Evolutionary conservation across 2,113 vertebrate species (phyloP).

Genomic region (Podarcis muralis): DNA sequence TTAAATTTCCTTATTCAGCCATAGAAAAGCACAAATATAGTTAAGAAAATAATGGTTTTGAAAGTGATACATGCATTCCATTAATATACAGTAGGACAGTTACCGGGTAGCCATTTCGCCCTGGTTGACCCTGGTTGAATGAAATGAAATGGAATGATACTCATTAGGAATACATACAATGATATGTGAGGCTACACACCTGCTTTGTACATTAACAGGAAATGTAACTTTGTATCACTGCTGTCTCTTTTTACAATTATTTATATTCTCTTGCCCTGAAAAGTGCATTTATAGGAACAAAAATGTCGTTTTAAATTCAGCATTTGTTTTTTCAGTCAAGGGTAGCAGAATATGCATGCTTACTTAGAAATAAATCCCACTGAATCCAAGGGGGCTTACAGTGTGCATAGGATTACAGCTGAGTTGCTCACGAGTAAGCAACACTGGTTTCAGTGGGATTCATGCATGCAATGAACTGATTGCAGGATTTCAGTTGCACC

Average conservation of each 20-base stretch:
- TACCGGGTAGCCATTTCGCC: conserved; percentile 73
- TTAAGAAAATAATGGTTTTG: conserved; percentile 20
- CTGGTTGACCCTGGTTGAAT: conserved; percentile 72
- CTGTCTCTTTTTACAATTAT: neutral
- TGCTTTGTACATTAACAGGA: conserved; percentile 43
- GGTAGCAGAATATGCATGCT: neutral
- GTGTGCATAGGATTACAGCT: neutral
- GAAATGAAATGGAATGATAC: conserved; percentile 71
- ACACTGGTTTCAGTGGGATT: neutral
- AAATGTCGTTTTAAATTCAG: conserved; percentile 34
- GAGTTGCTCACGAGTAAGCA: neutral
- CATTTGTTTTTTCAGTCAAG: conserved; percentile 56
- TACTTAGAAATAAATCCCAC: neutral
- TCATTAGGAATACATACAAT: conserved; percentile 61
- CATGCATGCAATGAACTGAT: neutral
- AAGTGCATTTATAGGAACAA: conserved; percentile 20
- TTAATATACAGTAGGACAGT: conserved; percentile 50
- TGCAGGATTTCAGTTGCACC: neutral
- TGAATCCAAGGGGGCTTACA: neutral
- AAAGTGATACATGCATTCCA: conserved; percentile 34
- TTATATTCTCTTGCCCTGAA: conserved; percentile 10
- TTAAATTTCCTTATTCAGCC: neutral
- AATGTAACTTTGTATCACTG: neutral
- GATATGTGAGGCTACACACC: conserved; percentile 57
- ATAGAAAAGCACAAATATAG: conserved; percentile 23